phyloP scores from a whole-genome alignment of 2,797 vertebrate species.

The Xiphophorus birchmanni region DNA sequence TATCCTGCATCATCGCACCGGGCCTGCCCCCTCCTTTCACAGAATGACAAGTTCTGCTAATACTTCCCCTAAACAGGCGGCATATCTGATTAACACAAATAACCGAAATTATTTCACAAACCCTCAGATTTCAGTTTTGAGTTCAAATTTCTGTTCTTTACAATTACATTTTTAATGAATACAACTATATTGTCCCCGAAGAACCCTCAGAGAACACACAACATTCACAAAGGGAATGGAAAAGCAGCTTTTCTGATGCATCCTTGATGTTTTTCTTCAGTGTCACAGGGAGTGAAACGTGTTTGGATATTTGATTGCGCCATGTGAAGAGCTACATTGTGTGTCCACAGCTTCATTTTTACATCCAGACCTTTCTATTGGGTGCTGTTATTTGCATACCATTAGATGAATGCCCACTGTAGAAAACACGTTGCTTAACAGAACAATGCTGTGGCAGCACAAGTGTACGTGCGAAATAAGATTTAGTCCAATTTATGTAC shows the following conservation, averaged over 20 bases:
- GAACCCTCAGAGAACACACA: neutral
- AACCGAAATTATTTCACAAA: neutral
- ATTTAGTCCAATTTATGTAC: conserved; percentile 18
- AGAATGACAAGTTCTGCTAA: conserved; percentile 33
- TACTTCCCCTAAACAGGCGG: conserved; percentile 29
- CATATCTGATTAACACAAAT: conserved; percentile 26
- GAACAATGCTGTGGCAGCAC: conserved; percentile 21
- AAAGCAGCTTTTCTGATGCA: neutral
- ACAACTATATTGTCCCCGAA: neutral
- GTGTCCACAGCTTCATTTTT: conserved; percentile 26
- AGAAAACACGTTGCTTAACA: conserved; percentile 46
- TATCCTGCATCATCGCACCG: conserved; percentile 49
- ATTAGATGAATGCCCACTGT: conserved; percentile 39
- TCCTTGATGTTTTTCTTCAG: neutral
- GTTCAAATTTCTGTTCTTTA: neutral
- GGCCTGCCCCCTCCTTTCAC: conserved; percentile 17
- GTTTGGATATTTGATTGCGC: neutral
- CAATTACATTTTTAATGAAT: neutral
- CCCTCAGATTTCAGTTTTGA: neutral
- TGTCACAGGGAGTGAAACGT: neutral
- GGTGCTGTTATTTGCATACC: conserved; percentile 33
- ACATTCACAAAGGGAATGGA: neutral
- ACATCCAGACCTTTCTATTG: conserved; percentile 29
- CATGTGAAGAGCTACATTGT: neutral
- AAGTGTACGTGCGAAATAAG: conserved; percentile 26